phyloP scores from a whole-genome alignment of 2,888 invertebrate species.

The Acleris holmiana region DNA sequence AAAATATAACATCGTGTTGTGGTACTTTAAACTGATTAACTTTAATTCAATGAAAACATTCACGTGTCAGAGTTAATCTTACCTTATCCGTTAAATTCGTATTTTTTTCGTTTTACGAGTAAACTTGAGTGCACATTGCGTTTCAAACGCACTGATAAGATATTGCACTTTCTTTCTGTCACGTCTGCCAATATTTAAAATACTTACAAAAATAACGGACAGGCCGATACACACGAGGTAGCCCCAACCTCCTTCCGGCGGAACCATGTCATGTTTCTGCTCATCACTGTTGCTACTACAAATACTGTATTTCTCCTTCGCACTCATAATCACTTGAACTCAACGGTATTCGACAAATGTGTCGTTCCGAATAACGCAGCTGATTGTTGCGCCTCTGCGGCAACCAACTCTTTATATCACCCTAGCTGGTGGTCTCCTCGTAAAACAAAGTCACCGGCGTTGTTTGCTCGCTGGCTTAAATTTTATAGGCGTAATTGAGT shows the following conservation, averaged over 20 bases:
- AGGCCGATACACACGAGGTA: slow-evolving; percentile 87
- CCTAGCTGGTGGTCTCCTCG: slow-evolving; percentile 61
- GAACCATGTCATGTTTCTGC: slow-evolving; percentile 71
- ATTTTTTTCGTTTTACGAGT: too few species aligned
- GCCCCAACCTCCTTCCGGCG: slow-evolving; percentile 90
- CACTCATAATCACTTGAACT: slow-evolving; percentile 55
- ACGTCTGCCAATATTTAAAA: slow-evolving; percentile 14
- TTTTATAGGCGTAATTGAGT: slow-evolving; percentile 64
- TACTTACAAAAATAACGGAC: slow-evolving; percentile 87
- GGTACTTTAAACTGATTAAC: too few species aligned
- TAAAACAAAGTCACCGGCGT: slow-evolving; percentile 60
- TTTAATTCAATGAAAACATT: too few species aligned
- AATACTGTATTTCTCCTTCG: slow-evolving; percentile 51
- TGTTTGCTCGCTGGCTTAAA: slow-evolving; percentile 64
- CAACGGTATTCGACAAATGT: slow-evolving; percentile 3
- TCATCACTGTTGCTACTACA: slow-evolving; percentile 58
- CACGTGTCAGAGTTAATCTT: too few species aligned
- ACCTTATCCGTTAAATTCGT: too few species aligned
- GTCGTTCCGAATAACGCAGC: slow-evolving; percentile 37
- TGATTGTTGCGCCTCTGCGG: slow-evolving; percentile 39
- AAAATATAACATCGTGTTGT: too few species aligned
- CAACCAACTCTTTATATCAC: slow-evolving; percentile 48
- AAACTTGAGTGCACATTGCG: too few species aligned
- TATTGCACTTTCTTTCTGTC: too few species aligned
- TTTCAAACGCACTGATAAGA: too few species aligned